Percentiles rank a stretch among this genome's conserved stretches.
These are phyloP conservation scores for Forbesichthys agassizii DNA, from an alignment of 2,113 vertebrate genomes.

Conservation along the genomic window DNA sequence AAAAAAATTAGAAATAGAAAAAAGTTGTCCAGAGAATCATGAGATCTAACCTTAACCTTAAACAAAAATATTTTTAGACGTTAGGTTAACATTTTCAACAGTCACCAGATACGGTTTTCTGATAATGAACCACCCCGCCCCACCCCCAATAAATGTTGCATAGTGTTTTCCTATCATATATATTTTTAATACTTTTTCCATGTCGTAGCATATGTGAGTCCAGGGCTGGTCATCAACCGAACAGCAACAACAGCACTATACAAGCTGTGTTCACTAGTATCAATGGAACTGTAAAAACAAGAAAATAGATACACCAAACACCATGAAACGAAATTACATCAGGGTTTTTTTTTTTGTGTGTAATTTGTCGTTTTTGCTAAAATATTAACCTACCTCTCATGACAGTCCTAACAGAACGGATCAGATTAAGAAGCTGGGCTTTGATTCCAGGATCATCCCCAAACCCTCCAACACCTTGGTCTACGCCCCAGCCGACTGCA, in stretches of 20 bases:
- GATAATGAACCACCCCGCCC: no score
- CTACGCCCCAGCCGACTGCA: conserved; percentile 92
- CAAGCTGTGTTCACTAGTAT: conserved; percentile 88
- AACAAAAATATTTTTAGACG: no score
- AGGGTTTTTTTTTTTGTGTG: no score
- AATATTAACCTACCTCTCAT: conserved; percentile 85
- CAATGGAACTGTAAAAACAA: conserved; percentile 83
- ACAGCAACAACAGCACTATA: conserved; percentile 88
- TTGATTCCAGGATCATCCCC: conserved; percentile 97
- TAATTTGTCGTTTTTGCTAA: no score
- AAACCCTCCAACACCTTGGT: conserved; percentile 93
- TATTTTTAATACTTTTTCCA: conserved; percentile 5
- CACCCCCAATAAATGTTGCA: no score
- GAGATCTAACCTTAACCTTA: no score
- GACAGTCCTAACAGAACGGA: conserved; percentile 91
- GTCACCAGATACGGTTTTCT: no score
- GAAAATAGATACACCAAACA: neutral
- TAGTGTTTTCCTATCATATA: neutral
- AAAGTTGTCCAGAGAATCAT: no score
- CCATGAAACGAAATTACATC: neutral
- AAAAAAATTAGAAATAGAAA: no score
- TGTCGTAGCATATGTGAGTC: neutral
- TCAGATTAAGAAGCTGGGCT: conserved; percentile 89
- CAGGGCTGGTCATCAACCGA: conserved; percentile 79
- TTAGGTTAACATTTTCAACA: no score